Evolutionary conservation across 2,888 invertebrate species (phyloP).

Genomic region (Tipula confusa): DNA sequence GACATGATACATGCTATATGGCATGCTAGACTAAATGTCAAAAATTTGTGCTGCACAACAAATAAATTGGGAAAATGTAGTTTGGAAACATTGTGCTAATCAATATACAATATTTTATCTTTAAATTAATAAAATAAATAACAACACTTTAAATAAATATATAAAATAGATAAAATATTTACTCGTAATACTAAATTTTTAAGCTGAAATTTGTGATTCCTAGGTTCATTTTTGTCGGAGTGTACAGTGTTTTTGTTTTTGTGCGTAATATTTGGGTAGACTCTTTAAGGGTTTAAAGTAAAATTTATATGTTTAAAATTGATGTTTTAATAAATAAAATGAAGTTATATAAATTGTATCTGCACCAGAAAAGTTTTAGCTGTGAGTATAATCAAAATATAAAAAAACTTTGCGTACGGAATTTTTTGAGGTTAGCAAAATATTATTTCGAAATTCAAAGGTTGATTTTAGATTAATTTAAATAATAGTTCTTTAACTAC

Average conservation of each 20-base stretch:
- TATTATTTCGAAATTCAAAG: background rate
- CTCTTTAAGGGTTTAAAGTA: background rate
- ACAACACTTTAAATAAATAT: background rate
- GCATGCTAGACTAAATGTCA: background rate
- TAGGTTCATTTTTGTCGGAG: background rate
- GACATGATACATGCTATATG: background rate
- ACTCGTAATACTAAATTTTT: background rate
- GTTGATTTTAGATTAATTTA: background rate
- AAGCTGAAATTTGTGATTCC: background rate
- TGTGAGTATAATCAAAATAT: constrained; percentile 51
- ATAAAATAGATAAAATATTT: background rate
- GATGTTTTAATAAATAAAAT: constrained; percentile 42
- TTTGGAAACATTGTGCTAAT: background rate
- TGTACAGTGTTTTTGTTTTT: background rate
- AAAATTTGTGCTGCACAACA: background rate
- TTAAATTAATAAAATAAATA: background rate
- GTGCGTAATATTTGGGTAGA: background rate
- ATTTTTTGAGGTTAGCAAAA: background rate
- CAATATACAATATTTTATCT: background rate
- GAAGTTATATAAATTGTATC: constrained; percentile 72
- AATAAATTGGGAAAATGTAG: background rate
- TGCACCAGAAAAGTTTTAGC: constrained; percentile 74
- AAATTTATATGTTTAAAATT: background rate
- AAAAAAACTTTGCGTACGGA: background rate
- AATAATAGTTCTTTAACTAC: too few relatives aligned